Evolutionary conservation across 2,797 vertebrate genomes (phyloP).

Genomic region (Chaetophractus vellerosus): DNA sequence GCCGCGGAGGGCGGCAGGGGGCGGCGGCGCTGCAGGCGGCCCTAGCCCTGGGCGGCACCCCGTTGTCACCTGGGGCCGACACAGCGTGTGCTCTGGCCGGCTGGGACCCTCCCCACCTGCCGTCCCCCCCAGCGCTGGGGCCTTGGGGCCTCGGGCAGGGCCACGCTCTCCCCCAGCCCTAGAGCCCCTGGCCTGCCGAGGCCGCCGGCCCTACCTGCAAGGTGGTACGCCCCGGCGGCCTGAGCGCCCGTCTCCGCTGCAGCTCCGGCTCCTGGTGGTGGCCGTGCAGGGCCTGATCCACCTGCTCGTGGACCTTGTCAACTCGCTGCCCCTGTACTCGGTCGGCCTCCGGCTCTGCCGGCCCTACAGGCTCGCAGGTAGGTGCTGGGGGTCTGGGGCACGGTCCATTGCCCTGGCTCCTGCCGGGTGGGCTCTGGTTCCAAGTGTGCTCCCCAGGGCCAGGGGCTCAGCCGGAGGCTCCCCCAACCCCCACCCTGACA

Average conservation of each 20-base stretch:
- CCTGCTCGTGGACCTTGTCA: slow-evolving; percentile 95
- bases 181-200: too few relatives aligned
- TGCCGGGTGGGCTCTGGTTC: too few relatives aligned
- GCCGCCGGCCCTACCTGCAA: too few relatives aligned
- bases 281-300: slow-evolving; percentile 96
- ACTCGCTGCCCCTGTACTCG: slow-evolving; percentile 96
- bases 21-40: too few relatives aligned
- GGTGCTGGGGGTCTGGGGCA: background rate
- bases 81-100: background rate
- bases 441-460: too few relatives aligned
- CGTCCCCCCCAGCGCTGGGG: background rate
- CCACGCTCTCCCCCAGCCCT: background rate
- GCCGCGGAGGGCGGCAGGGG: background rate
- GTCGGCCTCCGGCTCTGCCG: slow-evolving; percentile 93
- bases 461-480: too few relatives aligned
- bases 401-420: too few relatives aligned
- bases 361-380: slow-evolving; percentile 95
- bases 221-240: background rate
- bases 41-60: background rate
- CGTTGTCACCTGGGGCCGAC: background rate
- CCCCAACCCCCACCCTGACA: too few relatives aligned
- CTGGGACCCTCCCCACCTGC: background rate
- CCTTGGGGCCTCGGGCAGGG: background rate
- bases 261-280: slow-evolving; percentile 97
- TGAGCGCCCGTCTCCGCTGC: background rate